These are phyloP conservation scores for Temnothorax longispinosus DNA, from an alignment of 1,140 invertebrate genomes.

Conservation along the genomic window DNA sequence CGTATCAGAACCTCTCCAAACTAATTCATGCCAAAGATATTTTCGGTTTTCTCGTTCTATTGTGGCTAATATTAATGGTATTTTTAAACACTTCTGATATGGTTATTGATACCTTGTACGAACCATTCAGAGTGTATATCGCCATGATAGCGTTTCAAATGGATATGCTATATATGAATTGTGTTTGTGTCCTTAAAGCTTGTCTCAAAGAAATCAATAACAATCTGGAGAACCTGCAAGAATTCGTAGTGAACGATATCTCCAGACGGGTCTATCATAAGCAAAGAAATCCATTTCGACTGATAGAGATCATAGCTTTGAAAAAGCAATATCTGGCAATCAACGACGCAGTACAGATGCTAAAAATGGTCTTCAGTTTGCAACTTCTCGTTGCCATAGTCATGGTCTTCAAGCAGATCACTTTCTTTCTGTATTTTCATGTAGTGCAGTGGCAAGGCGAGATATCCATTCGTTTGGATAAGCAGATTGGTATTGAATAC, in stretches of 20 bases:
- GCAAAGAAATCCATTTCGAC: not conserved
- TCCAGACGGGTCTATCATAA: not conserved
- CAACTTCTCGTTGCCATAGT: not conserved
- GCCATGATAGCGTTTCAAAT: not conserved
- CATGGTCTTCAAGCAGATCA: not conserved
- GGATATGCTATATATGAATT: constrained; percentile 1
- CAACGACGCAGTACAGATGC: not conserved
- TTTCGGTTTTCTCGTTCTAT: not conserved
- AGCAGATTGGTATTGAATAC: not conserved
- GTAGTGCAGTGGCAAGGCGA: not conserved
- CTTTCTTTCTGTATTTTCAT: not conserved
- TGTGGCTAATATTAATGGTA: not conserved
- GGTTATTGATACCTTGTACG: not conserved
- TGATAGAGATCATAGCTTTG: not conserved
- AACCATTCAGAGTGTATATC: not conserved
- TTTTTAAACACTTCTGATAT: not conserved
- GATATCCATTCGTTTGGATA: not conserved
- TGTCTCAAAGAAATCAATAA: constrained; percentile 5
- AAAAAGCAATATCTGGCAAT: not conserved
- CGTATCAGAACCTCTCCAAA: not conserved
- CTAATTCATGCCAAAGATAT: not conserved
- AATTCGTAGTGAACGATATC: not conserved
- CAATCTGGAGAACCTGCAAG: not conserved
- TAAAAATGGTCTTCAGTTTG: not conserved
- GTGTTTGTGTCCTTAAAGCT: not conserved